Conservation (phyloP, 2,113 vertebrate species). For the Oncorhynchus keta region DNA sequence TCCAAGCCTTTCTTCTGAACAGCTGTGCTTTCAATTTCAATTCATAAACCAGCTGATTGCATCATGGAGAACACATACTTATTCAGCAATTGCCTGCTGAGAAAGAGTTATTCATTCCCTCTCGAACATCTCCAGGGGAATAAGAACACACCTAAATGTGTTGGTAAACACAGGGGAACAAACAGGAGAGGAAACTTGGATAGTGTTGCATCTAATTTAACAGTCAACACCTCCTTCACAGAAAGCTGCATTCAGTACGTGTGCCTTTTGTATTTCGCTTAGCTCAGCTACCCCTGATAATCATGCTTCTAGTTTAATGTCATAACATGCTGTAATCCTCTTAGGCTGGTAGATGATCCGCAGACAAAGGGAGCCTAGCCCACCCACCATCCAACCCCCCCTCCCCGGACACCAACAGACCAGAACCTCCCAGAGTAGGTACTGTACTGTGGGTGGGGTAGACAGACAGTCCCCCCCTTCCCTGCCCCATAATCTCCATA, state of each 20-base stretch:
- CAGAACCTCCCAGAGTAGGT: not conserved
- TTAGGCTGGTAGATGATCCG: conserved; percentile 59
- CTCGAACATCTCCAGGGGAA: conserved; percentile 12
- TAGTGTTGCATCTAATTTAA: not conserved
- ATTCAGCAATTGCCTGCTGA: not conserved
- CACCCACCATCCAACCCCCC: conserved; percentile 6
- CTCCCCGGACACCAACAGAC: not conserved
- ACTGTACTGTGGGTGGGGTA: not conserved
- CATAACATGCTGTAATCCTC: conserved; percentile 66
- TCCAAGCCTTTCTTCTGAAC: not conserved
- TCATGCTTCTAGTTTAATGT: conserved; percentile 53
- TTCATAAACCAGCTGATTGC: not conserved
- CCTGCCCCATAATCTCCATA: conserved; percentile 20
- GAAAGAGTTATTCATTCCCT: not conserved
- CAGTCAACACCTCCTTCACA: not conserved
- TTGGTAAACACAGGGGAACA: not conserved
- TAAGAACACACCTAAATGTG: conserved; percentile 27
- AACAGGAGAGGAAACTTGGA: conserved; percentile 8
- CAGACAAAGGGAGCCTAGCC: conserved; percentile 52
- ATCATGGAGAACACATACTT: not conserved
- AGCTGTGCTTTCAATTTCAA: not conserved
- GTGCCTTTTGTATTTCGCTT: not conserved
- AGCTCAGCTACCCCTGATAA: conserved; percentile 41
- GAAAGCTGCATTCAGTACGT: not conserved
- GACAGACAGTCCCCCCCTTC: not conserved